These are phyloP conservation scores for Gambusia yucatana DNA, from an alignment of 2,797 vertebrate species.

Conservation along the genomic window DNA sequence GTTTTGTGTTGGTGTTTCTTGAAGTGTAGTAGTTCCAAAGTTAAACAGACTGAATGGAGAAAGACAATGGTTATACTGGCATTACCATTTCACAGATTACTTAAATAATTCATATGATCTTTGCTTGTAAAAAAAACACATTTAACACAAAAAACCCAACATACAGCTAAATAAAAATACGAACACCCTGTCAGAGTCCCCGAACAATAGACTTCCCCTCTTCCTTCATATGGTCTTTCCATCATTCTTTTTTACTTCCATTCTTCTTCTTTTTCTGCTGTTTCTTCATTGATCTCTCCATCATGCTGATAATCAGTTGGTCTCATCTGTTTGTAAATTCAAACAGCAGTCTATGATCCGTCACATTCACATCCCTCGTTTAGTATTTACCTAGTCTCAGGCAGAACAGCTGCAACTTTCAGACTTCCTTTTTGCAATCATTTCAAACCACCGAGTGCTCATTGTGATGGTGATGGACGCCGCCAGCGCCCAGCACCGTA, in stretches of 20 bases:
- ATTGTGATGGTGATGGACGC: slow-evolving; percentile 90
- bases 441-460: slow-evolving; percentile 94
- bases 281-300: slow-evolving; percentile 18
- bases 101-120: slow-evolving; percentile 78
- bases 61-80: slow-evolving; percentile 66
- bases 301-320: slow-evolving; percentile 3
- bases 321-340: slow-evolving; percentile 10
- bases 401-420: slow-evolving; percentile 19
- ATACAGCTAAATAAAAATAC: slow-evolving; percentile 60
- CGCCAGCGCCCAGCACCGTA: slow-evolving; percentile 86
- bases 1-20: background rate
- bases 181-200: slow-evolving; percentile 66
- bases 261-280: background rate
- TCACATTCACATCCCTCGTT: slow-evolving; percentile 26
- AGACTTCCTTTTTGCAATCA: slow-evolving; percentile 47
- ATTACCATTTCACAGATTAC: slow-evolving; percentile 73
- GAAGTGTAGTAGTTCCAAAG: slow-evolving; percentile 6
- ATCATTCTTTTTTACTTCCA: slow-evolving; percentile 36
- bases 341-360: slow-evolving; percentile 18
- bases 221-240: slow-evolving; percentile 36
- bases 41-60: slow-evolving; percentile 28
- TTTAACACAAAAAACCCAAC: slow-evolving; percentile 48
- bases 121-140: slow-evolving; percentile 52
- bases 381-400: slow-evolving; percentile 19
- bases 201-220: slow-evolving; percentile 48